Evolutionary conservation across 2,888 invertebrate species (phyloP), one percentile per base, ranked within the genome.

Genomic region (Cyclophora albipunctata): DNA sequence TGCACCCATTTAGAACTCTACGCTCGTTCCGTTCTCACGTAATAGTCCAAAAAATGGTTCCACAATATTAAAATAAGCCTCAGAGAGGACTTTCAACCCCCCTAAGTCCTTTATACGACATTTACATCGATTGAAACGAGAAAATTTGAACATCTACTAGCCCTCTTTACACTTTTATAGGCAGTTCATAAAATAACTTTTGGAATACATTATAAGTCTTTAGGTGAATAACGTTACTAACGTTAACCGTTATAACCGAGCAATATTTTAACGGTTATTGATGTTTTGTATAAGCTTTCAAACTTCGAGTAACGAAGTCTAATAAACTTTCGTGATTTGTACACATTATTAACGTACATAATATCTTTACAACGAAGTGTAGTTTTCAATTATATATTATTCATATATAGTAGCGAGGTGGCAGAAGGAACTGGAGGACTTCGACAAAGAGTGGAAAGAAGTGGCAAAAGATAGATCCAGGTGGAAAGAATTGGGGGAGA

Each of bases 151-250:
- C 78, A 77, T 83, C 84, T 81, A 84, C 75, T 76, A 20, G 73
- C 61, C 63, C 54, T 74, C 72, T 76, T 84, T 80, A 83, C 80
- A 80, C 83, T 87, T 86, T 86, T 85, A 85, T 83, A 76, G 81
- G 75, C 71, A 74, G 73, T 75, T 75, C 79, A 78, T 85, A 81
- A 85, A 85, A 81, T 79, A 81, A 82, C 80, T 83, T 84, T 61
- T 66, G 63, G 76, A 80, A 83, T 81, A 84, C 78, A 84, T 84
- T 81, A 81, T 73, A 70, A 7, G 20, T 42, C 2, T 5, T 42
- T 4, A 42, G 4, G 42, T 7, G 20, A 42, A 42, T 7, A 3
- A 40, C 6, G 20, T 4, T 5, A 7, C 7, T 42, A 20, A 7
- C 42, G 7, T 5, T 3, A 20, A 20, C 20, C 7, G 20, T 7